These are phyloP conservation scores for Aegypius monachus DNA, from an alignment of 2,113 vertebrate genomes.

Conservation along the genomic window DNA sequence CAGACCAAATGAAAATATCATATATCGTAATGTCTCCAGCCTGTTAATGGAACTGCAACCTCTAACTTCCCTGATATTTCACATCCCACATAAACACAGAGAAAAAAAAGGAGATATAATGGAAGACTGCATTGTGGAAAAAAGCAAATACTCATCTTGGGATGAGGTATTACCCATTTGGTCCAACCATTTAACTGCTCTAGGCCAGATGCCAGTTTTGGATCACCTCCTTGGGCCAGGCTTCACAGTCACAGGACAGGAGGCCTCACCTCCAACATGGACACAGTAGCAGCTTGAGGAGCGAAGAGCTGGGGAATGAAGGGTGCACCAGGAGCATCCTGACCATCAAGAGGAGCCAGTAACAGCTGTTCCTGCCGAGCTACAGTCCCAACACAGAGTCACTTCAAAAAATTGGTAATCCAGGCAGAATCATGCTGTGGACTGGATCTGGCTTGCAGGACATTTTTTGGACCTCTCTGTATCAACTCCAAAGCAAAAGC, in stretches of 20 bases:
- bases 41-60: neutral
- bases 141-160: neutral
- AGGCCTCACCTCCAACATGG: neutral
- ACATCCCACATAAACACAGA: neutral
- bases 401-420: constrained; percentile 43
- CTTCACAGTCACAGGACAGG: neutral
- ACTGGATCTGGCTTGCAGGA: neutral
- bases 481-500: constrained; percentile 17
- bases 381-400: neutral
- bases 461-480: neutral
- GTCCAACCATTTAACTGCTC: neutral
- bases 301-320: neutral
- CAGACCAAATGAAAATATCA: constrained; percentile 10
- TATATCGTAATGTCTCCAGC: neutral
- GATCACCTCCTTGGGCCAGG: neutral
- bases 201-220: neutral
- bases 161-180: neutral
- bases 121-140: neutral
- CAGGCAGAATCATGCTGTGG: constrained; percentile 2
- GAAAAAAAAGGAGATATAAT: neutral
- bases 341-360: neutral
- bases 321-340: neutral
- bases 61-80: neutral
- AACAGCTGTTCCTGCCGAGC: constrained; percentile 30
- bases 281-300: neutral